A percentile compares a stretch with the other conserved stretches of the same genome.
These are phyloP conservation scores for Idris sp. DNA, from an alignment of 1,140 invertebrate species.

Conservation along the genomic window DNA sequence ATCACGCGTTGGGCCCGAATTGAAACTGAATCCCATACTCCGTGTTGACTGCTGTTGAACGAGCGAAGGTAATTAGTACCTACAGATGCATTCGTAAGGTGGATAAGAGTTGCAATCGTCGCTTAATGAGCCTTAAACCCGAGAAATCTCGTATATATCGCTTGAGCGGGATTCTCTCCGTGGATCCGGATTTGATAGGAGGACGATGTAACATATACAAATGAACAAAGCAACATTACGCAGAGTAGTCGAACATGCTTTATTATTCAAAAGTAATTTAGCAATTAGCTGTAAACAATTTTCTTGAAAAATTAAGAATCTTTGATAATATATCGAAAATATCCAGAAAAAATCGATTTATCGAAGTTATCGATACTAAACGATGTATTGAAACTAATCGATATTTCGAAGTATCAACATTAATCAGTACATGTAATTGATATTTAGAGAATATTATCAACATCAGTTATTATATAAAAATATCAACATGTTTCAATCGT, in stretches of 20 bases:
- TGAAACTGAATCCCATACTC: constrained; percentile 50
- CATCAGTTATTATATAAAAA: too few species aligned
- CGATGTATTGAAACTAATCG: too few species aligned
- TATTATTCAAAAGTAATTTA: too few species aligned
- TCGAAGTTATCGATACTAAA: too few species aligned
- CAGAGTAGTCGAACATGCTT: constrained; percentile 25
- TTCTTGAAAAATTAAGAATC: background rate
- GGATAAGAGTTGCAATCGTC: constrained; percentile 71
- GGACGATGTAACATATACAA: constrained; percentile 28
- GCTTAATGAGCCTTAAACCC: constrained; percentile 70
- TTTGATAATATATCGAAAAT: too few species aligned
- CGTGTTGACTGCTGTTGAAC: constrained; percentile 55
- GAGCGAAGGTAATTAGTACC: constrained; percentile 75
- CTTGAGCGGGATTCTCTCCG: constrained; percentile 34
- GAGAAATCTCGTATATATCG: constrained; percentile 62
- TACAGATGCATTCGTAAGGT: constrained; percentile 75
- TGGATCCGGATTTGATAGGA: constrained; percentile 57
- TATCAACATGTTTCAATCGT: too few species aligned
- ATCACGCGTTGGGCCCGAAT: constrained; percentile 67
- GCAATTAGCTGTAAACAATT: too few species aligned
- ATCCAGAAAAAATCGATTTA: too few species aligned
- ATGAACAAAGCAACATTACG: constrained; percentile 34
- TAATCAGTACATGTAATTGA: too few species aligned
- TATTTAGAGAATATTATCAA: too few species aligned
- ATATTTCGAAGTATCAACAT: too few species aligned